phyloP scores from a whole-genome alignment of 2,888 invertebrate genomes.

The Autographa gamma region DNA sequence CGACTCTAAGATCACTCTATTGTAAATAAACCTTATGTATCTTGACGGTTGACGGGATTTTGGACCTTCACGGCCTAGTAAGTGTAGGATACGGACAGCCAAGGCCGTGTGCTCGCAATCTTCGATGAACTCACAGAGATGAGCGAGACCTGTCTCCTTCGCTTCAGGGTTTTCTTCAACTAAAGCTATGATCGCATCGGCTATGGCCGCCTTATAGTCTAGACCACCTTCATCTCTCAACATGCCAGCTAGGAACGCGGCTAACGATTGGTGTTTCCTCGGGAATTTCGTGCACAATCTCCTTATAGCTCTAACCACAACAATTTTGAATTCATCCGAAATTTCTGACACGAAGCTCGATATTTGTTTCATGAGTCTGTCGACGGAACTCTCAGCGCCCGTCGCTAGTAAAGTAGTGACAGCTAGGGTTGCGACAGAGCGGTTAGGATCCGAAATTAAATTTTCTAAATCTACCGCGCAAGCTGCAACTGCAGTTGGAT shows the following conservation, averaged over 20 bases:
- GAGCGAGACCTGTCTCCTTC: constrained; percentile 98
- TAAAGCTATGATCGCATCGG: constrained; percentile 98
- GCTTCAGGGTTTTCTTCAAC: constrained; percentile 99
- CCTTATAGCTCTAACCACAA: constrained; percentile 97
- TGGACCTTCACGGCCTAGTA: constrained; percentile 99
- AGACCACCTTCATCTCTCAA: constrained; percentile 98
- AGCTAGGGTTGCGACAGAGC: constrained; percentile 99
- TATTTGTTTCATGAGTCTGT: constrained; percentile 99
- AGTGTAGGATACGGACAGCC: constrained; percentile 98
- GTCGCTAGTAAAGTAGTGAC: constrained; percentile 99
- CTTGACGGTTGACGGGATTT: constrained; percentile 97
- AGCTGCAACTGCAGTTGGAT: constrained; percentile 98
- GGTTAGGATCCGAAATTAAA: constrained; percentile 98
- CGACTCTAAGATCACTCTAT: constrained; percentile 98
- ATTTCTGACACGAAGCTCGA: constrained; percentile 99
- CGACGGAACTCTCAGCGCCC: constrained; percentile 99
- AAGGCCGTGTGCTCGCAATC: constrained; percentile 99
- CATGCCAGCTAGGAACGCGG: constrained; percentile 99
- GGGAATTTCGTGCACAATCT: constrained; percentile 98
- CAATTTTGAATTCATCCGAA: constrained; percentile 99
- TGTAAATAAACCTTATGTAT: constrained; percentile 95
- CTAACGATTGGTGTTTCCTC: constrained; percentile 97
- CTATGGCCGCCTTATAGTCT: constrained; percentile 99
- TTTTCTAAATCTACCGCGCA: constrained; percentile 99
- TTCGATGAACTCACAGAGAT: constrained; percentile 99